Conservation (phyloP, 2,113 vertebrate genomes). For the Corapipo altera region DNA sequence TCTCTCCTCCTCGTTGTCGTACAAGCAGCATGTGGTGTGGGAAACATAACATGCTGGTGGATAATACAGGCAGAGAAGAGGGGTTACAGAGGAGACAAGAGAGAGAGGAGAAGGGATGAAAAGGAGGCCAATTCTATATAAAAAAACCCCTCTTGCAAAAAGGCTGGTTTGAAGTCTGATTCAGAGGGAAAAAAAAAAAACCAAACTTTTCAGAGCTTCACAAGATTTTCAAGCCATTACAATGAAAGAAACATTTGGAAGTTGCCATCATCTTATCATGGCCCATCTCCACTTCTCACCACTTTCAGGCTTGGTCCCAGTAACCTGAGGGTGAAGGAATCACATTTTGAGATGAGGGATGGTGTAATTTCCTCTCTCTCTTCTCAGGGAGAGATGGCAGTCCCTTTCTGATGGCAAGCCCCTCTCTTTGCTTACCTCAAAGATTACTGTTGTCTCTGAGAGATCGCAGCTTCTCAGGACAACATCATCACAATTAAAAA, state of each 20-base stretch:
- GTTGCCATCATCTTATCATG: not conserved
- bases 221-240: not conserved
- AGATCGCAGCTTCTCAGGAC: rapidly evolving
- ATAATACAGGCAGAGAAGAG: not conserved
- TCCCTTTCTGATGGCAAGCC: not conserved
- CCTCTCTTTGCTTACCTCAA: not conserved
- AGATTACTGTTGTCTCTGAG: not conserved
- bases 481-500: not conserved
- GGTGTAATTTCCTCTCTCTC: not conserved
- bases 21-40: rapidly evolving
- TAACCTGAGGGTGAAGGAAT: not conserved
- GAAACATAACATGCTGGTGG: rapidly evolving
- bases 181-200: not conserved
- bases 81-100: not conserved
- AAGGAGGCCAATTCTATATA: not conserved
- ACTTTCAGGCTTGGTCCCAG: not conserved
- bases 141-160: not conserved
- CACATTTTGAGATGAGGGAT: not conserved
- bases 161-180: not conserved
- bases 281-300: not conserved
- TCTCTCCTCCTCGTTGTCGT: not conserved
- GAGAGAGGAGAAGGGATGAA: not conserved
- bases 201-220: not conserved
- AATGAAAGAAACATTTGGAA: not conserved
- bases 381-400: not conserved